These are phyloP conservation scores for Mirounga angustirostris DNA, from an alignment of 2,113 vertebrate genomes.

Conservation along the genomic window DNA sequence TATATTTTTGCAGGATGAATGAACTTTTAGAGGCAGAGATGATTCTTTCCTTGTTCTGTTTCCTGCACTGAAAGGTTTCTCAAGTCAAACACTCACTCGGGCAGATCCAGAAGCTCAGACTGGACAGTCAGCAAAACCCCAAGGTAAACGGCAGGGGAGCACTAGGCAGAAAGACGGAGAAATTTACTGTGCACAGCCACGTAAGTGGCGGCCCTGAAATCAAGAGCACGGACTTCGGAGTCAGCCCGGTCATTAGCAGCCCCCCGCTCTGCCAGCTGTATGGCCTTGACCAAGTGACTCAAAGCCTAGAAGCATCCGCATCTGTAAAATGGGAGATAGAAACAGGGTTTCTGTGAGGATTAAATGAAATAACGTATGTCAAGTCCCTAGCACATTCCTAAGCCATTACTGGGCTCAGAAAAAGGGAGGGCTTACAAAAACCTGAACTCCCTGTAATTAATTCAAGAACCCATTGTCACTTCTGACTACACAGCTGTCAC, in stretches of 20 bases:
- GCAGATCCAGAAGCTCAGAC: neutral
- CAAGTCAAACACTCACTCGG: neutral
- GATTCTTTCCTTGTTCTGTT: neutral
- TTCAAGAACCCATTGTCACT: neutral
- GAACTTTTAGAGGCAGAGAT: neutral
- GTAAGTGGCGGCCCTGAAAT: too few relatives aligned
- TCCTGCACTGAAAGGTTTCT: neutral
- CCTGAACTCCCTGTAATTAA: neutral
- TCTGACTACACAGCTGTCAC: neutral
- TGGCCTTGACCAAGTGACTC: neutral
- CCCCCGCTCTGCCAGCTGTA: neutral
- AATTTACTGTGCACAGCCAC: neutral
- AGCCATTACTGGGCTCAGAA: neutral
- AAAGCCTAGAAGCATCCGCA: neutral
- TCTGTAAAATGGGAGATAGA: neutral
- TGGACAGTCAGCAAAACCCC: neutral
- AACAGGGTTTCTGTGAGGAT: neutral
- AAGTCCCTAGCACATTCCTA: neutral
- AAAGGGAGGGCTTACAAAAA: neutral
- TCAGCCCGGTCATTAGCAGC: neutral
- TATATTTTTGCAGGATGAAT: neutral
- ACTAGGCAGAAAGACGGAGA: neutral
- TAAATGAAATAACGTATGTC: neutral
- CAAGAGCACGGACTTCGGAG: neutral
- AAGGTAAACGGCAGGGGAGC: neutral